These are phyloP conservation scores for Drosophila biarmipes DNA, from an alignment of 1,140 invertebrate genomes.

Conservation along the genomic window DNA sequence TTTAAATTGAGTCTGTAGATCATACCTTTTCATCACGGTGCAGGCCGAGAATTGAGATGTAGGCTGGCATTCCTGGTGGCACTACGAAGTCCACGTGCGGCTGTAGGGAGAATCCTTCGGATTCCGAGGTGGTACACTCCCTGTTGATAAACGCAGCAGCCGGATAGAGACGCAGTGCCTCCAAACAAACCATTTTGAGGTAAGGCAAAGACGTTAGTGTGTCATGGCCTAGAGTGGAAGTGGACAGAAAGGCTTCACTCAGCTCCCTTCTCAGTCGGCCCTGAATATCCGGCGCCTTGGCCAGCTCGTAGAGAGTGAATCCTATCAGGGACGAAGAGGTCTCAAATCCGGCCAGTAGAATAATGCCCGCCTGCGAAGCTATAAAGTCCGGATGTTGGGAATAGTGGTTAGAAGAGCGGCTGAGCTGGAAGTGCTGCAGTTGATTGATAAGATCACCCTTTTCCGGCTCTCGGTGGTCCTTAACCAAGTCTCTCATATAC, in stretches of 20 bases:
- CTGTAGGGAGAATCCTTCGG: constrained; percentile 46
- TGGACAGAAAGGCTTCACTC: constrained; percentile 62
- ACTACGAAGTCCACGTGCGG: constrained; percentile 70
- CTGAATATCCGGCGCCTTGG: constrained; percentile 86
- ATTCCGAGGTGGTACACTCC: constrained; percentile 58
- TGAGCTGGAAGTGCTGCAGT: constrained; percentile 83
- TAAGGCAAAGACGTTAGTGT: constrained; percentile 81
- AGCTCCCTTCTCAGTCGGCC: constrained; percentile 86
- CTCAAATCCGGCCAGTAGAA: constrained; percentile 88
- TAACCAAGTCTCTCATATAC: constrained; percentile 71
- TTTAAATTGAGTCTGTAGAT: background rate
- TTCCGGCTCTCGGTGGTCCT: constrained; percentile 1
- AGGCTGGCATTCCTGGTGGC: constrained; percentile 71
- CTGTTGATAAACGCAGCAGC: constrained; percentile 86
- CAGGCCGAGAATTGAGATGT: constrained; percentile 73
- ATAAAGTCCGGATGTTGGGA: constrained; percentile 87
- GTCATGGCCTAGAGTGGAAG: constrained; percentile 80
- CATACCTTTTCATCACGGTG: constrained; percentile 83
- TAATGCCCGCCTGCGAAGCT: constrained; percentile 86
- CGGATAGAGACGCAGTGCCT: constrained; percentile 87
- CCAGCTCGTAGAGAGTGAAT: constrained; percentile 86
- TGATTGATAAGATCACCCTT: constrained; percentile 85
- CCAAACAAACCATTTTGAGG: constrained; percentile 85
- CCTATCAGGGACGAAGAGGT: constrained; percentile 87
- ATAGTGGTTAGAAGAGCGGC: constrained; percentile 48